Evolutionary conservation across 2,113 vertebrate species (phyloP), one percentile per base, ranked within the genome.

Genomic region (Lepus timidus): DNA sequence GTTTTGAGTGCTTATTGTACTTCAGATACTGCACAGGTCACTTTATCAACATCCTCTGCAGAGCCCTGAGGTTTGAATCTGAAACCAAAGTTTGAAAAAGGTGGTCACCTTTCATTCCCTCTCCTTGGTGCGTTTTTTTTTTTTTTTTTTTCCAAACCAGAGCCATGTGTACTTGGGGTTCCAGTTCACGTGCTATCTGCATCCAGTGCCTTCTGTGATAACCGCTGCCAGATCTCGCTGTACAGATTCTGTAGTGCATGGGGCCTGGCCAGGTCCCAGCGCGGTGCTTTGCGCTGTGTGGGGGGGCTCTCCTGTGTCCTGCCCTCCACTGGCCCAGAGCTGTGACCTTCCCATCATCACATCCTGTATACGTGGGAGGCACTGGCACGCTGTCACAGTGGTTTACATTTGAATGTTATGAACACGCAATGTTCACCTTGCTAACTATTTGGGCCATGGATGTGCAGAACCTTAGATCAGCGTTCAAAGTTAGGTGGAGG

Each of bases 211-310:
- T 49, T 55, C 71, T n/a, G 0, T 44, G 68, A 14, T 31, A 17
- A 64, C 13, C 0, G 0, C 4, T 14, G 31, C 23, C 62, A 9
- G 14, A 44, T 64, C 64, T 64, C 58, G 22, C 14, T 44, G 11
- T 2, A 1, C 6, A 58, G 55, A 58, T 29, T 79, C n/a, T 29
- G 9, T 3, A 22, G 52, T 6, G 12, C 1, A 0, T 29, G 6
- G 9, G 19, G 55, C 58, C 23, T 5, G 0, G 1, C 9, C 20
- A 5, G 20, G 51, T 36, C 39, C 65, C 25, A 39, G 70, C 19
- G 13, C 20, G 20, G 49, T 4, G 3, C 67, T 55, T 51, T 58
- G 36, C 33, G 0, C 7, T 14, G 14, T 14, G 14, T 10, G 20
- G 4, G 1, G 1, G 1, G 27, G 9, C 20, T 1, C 0, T 67